Conservation (phyloP, 2,888 invertebrate genomes). For the Acanthacorydalis orientalis region DNA sequence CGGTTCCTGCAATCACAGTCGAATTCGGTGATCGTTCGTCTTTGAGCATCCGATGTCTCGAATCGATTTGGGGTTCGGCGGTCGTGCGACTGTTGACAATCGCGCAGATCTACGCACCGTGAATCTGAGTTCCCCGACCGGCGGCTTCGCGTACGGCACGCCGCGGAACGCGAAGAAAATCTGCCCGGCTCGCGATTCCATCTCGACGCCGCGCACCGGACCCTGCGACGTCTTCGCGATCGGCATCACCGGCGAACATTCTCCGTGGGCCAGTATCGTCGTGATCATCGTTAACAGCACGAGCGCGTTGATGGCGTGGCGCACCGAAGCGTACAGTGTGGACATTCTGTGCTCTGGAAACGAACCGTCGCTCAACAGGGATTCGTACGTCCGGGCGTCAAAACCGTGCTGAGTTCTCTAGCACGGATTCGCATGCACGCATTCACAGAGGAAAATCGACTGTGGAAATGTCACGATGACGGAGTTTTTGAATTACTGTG, state of each 20-base stretch:
- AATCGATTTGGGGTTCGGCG: too few relatives aligned
- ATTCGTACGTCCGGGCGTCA: too few relatives aligned
- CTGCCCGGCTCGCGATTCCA: constrained; percentile 10
- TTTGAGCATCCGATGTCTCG: too few relatives aligned
- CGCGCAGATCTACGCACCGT: constrained; percentile 10
- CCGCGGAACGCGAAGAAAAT: constrained; percentile 14
- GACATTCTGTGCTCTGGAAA: not conserved
- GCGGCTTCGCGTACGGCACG: constrained; percentile 16
- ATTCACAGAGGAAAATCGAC: too few relatives aligned
- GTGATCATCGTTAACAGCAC: not conserved
- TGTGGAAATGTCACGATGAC: too few relatives aligned
- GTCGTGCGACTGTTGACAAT: not conserved
- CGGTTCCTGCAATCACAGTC: constrained; percentile 14
- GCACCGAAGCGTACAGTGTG: not conserved
- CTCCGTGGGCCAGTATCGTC: not conserved
- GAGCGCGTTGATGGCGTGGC: not conserved
- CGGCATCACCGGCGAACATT: not conserved
- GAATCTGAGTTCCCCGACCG: constrained; percentile 14
- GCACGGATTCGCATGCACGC: too few relatives aligned
- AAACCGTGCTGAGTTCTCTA: too few relatives aligned
- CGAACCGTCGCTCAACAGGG: too few relatives aligned
- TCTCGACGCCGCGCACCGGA: constrained; percentile 10
- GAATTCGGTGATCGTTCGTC: not conserved
- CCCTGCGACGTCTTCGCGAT: constrained; percentile 12
- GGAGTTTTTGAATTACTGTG: too few relatives aligned